These are phyloP conservation scores for Okamejei kenojei DNA, from an alignment of 2,797 vertebrate genomes.

Conservation along the genomic window DNA sequence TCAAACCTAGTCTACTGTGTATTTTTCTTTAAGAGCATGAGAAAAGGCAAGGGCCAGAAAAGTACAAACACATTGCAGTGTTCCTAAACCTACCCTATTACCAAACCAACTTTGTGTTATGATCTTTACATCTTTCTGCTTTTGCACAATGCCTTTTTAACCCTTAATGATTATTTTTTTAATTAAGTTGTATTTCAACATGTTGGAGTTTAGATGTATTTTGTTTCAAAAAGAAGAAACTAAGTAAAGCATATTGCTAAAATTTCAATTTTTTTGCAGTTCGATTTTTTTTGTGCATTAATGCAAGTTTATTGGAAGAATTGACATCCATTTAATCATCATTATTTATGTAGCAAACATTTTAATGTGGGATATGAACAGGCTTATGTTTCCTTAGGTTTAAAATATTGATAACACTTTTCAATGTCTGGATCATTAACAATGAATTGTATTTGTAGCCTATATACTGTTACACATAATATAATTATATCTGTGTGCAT, in stretches of 20 bases:
- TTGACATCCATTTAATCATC: neutral
- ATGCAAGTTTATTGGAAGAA: neutral
- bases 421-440: neutral
- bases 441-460: neutral
- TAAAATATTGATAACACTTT: neutral
- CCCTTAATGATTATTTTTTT: neutral
- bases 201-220: neutral
- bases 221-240: conserved; percentile 1
- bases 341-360: neutral
- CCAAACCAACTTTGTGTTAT: conserved; percentile 17
- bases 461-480: neutral
- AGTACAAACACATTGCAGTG: neutral
- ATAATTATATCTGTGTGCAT: neutral
- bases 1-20: neutral
- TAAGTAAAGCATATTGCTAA: conserved; percentile 31
- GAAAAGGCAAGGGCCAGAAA: neutral
- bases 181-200: neutral
- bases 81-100: neutral
- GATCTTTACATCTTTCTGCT: neutral
- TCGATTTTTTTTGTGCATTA: neutral
- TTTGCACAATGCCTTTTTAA: conserved; percentile 19
- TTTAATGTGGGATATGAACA: neutral
- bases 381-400: neutral
- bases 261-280: neutral
- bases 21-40: neutral